Evolutionary conservation across 2,113 vertebrate species (phyloP).

Genomic region (Myanophis thanlyinensis): DNA sequence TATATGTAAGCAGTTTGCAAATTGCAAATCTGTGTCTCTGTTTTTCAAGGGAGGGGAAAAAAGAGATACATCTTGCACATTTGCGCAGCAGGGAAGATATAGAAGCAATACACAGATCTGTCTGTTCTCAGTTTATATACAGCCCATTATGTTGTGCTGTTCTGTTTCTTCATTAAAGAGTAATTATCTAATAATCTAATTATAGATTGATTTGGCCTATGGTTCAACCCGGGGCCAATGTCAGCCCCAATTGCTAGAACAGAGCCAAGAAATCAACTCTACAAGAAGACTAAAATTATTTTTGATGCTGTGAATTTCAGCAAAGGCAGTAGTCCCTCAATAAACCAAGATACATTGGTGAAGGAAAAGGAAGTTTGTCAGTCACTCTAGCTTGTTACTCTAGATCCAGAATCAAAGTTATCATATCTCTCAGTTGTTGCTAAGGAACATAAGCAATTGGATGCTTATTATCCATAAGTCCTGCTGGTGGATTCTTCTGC

Average conservation of each 20-base stretch:
- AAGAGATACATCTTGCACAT: neutral
- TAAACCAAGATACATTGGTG: neutral
- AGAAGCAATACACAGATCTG: neutral
- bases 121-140: neutral
- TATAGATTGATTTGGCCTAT: neutral
- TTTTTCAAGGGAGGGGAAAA: neutral
- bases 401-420: neutral
- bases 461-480: neutral
- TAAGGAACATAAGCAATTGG: neutral
- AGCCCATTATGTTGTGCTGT: neutral
- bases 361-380: neutral
- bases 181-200: too few species aligned
- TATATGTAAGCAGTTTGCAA: conserved; percentile 24
- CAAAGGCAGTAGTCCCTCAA: neutral
- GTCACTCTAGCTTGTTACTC: neutral
- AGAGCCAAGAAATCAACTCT: neutral
- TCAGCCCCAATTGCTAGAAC: neutral
- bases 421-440: neutral
- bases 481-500: neutral
- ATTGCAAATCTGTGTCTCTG: neutral
- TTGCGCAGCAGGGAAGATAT: neutral
- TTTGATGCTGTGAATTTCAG: neutral
- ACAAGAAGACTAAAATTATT: neutral
- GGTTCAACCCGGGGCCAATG: neutral
- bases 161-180: neutral